Conservation (phyloP, 2,888 invertebrate genomes). For the Liodrosophila aerea region DNA sequence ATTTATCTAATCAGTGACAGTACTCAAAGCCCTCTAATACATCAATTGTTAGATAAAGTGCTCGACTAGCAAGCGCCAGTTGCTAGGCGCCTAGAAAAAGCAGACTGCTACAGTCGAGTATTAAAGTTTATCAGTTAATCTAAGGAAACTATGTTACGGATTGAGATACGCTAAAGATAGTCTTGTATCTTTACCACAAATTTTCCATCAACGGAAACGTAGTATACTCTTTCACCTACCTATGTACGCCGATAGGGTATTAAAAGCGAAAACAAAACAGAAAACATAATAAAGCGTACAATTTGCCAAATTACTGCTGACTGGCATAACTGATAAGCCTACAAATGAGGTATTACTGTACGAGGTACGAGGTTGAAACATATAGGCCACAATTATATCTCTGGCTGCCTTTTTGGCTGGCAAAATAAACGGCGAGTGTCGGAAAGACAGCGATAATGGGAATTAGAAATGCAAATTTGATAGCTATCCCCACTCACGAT, state of each 20-base stretch:
- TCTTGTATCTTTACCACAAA: too few relatives aligned
- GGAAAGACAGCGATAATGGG: slow-evolving; percentile 14
- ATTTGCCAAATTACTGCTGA: slow-evolving; percentile 6
- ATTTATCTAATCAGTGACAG: slow-evolving; percentile 51
- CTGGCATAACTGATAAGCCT: slow-evolving; percentile 14
- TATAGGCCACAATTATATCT: not conserved
- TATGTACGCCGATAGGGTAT: too few relatives aligned
- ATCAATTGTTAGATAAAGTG: slow-evolving; percentile 4
- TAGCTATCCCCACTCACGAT: slow-evolving; percentile 2
- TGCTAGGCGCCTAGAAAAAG: slow-evolving; percentile 9
- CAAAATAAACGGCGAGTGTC: slow-evolving; percentile 42
- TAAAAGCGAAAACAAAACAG: not conserved
- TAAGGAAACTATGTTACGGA: too few relatives aligned
- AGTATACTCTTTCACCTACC: too few relatives aligned
- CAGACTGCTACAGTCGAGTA: too few relatives aligned
- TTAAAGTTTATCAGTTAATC: too few relatives aligned
- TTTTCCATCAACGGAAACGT: too few relatives aligned
- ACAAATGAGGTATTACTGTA: not conserved
- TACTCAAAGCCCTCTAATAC: slow-evolving; percentile 4
- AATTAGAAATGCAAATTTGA: slow-evolving; percentile 30
- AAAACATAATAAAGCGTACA: slow-evolving; percentile 4
- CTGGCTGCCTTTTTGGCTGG: not conserved
- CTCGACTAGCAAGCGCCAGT: slow-evolving; percentile 4
- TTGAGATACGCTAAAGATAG: not conserved
- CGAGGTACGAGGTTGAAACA: not conserved